phyloP scores from a whole-genome alignment of 1,140 invertebrate genomes.

The Eufriesea mexicana region DNA sequence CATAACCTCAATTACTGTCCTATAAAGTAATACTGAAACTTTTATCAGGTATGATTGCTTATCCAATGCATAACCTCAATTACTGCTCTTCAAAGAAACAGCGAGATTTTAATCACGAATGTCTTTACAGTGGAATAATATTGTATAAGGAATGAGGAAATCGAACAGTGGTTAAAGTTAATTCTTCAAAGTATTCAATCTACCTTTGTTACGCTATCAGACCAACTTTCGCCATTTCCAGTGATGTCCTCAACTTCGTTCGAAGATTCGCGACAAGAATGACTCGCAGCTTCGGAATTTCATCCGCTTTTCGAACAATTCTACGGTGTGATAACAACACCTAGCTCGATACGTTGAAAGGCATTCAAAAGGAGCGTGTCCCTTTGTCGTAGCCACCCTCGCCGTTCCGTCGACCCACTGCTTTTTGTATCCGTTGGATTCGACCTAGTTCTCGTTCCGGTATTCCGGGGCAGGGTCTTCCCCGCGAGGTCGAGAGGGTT shows the following conservation, averaged over 20 bases:
- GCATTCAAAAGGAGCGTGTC: slow-evolving; percentile 37
- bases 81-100: too few species aligned
- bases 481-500: slow-evolving; percentile 8
- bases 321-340: slow-evolving; percentile 21
- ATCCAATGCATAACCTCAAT: too few species aligned
- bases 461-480: neutral
- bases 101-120: too few species aligned
- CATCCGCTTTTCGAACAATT: slow-evolving; percentile 28
- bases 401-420: slow-evolving; percentile 15
- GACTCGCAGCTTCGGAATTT: neutral
- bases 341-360: slow-evolving; percentile 6
- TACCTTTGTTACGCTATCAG: too few species aligned
- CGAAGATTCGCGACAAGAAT: neutral
- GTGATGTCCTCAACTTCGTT: neutral
- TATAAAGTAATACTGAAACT: too few species aligned
- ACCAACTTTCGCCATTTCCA: neutral
- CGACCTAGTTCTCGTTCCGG: slow-evolving; percentile 24
- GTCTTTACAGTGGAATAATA: too few species aligned
- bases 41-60: too few species aligned
- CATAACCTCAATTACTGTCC: too few species aligned
- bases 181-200: too few species aligned
- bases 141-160: too few species aligned
- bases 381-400: slow-evolving; percentile 38
- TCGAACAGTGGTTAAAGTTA: too few species aligned
- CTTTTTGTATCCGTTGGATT: slow-evolving; percentile 23